These are phyloP conservation scores for Drosophila melanogaster DNA, from an alignment of 1,140 invertebrate genomes.

Conservation along the genomic window Release_6_plus_ISO1_MT NT_037436.4:18183501-18184000, in stretches of 20 bases:
- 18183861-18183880: slow-evolving; percentile 24
- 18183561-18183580: slow-evolving; percentile 67
- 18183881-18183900: slow-evolving; percentile 37
- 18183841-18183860: slow-evolving; percentile 3
- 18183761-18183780: background rate
- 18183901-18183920: background rate
- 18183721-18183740: slow-evolving; percentile 4
- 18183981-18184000: slow-evolving; percentile 44
- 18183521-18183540: slow-evolving; percentile 25
- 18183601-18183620: slow-evolving; percentile 51
- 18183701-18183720: background rate
- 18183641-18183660: slow-evolving; percentile 3
- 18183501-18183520: slow-evolving; percentile 5
- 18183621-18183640: slow-evolving; percentile 35
- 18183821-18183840: background rate
- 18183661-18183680: slow-evolving; percentile 31
- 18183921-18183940: slow-evolving; percentile 27
- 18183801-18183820: no score
- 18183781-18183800: no score
- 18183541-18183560: slow-evolving; percentile 29
- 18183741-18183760: background rate
- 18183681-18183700: slow-evolving; percentile 1
- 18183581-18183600: slow-evolving; percentile 35
- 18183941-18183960: slow-evolving; percentile 42
- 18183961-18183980: slow-evolving; percentile 50